Conservation (phyloP, 2,113 vertebrate species). For the Tinamus guttatus region DNA sequence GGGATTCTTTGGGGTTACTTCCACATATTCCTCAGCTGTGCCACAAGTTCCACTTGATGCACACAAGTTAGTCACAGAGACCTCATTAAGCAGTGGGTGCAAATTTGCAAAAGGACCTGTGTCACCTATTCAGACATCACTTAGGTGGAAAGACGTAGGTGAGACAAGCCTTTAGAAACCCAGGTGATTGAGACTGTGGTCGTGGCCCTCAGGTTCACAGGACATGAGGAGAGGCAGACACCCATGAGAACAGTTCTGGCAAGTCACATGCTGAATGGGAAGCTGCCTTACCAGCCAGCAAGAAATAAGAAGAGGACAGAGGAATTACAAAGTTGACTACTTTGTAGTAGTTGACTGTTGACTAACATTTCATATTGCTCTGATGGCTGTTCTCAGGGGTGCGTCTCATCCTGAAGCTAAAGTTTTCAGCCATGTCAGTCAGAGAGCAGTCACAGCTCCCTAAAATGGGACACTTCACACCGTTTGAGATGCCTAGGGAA, state of each 20-base stretch:
- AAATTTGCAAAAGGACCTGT: not conserved
- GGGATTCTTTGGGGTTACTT: not conserved
- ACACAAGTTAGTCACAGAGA: not conserved
- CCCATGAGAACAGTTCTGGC: not conserved
- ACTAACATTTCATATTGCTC: not conserved
- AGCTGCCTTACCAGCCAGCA: not conserved
- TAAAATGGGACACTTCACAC: not conserved
- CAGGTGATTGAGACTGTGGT: not conserved
- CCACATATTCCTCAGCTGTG: not conserved
- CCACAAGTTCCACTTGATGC: not conserved
- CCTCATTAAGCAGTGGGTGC: fast-evolving
- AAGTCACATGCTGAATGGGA: not conserved
- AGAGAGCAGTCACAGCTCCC: not conserved
- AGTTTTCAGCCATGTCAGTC: not conserved
- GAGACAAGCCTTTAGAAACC: not conserved
- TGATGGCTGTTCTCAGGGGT: not conserved
- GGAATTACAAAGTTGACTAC: not conserved
- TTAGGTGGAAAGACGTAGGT: not conserved
- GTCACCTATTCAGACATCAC: not conserved
- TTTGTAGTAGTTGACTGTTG: too few relatives aligned
- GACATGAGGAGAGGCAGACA: not conserved
- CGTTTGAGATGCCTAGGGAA: not conserved
- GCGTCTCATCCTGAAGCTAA: not conserved
- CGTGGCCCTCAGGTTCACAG: not conserved
- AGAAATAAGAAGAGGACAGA: not conserved